These are phyloP conservation scores for Lucilia sericata DNA, from an alignment of 1,140 invertebrate genomes.

Conservation along the genomic window DNA sequence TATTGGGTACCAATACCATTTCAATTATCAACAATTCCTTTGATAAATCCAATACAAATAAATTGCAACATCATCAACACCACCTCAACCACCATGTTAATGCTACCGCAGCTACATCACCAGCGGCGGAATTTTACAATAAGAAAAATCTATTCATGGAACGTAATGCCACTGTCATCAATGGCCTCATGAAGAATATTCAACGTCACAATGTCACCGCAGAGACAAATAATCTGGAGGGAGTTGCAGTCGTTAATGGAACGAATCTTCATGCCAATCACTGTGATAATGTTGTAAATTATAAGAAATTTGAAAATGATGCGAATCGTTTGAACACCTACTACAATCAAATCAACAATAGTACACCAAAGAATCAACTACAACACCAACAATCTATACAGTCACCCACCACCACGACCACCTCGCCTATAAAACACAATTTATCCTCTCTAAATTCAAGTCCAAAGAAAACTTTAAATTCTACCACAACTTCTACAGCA, in stretches of 20 bases:
- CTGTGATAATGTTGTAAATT: slow-evolving; percentile 50
- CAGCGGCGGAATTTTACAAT: slow-evolving; percentile 63
- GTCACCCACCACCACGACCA: slow-evolving; percentile 38
- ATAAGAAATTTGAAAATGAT: slow-evolving; percentile 66
- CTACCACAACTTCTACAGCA: neutral
- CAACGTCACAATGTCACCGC: slow-evolving; percentile 45
- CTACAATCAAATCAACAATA: slow-evolving; percentile 55
- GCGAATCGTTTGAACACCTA: slow-evolving; percentile 65
- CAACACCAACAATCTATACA: slow-evolving; percentile 39
- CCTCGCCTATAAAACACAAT: slow-evolving; percentile 2
- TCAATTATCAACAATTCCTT: slow-evolving; percentile 66
- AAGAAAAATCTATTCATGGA: slow-evolving; percentile 66
- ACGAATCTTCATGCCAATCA: neutral
- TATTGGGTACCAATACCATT: slow-evolving; percentile 65
- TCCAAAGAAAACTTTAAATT: slow-evolving; percentile 61
- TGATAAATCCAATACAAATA: slow-evolving; percentile 52
- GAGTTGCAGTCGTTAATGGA: neutral
- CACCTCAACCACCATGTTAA: slow-evolving; percentile 50
- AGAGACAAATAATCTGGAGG: slow-evolving; percentile 53
- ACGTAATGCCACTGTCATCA: slow-evolving; percentile 65
- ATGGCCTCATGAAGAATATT: slow-evolving; percentile 66
- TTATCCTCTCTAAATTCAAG: slow-evolving; percentile 52
- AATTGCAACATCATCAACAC: slow-evolving; percentile 53
- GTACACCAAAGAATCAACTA: slow-evolving; percentile 55
- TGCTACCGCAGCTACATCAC: neutral